Evolutionary conservation across 2,888 invertebrate genomes (phyloP), one percentile per base, ranked within the genome.

Genomic region (Pristionchus mayeri): DNA sequence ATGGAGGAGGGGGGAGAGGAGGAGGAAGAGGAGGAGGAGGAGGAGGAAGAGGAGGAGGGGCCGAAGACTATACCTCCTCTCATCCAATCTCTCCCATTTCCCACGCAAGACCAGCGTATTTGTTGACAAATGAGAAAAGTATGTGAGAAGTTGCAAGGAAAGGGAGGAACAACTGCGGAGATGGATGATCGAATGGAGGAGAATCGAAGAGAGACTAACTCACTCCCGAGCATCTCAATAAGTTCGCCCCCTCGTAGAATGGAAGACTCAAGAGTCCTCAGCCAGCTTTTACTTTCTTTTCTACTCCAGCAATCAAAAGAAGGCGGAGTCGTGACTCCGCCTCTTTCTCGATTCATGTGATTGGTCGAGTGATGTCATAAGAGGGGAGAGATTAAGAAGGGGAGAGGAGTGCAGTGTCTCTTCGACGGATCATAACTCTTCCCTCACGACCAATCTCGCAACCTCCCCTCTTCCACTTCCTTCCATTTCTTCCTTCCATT

Each of bases 321-420:
- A 54, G 67, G 67, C 67, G 67, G 67, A 67, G 67, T 34, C 16
- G 7, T 16, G 67, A 67, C 67, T 67, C 67, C 67, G 67, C 67
- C 67, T 34, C 67, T 21, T 67, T 37, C 30, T 4, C 6, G 3
- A 18, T 30, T 6, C 24, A n/a, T 18, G 67, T 67, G 34, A 67
- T 67, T 54, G 54, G 24, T 54, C 54, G 54, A 54, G 21, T 54
- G 54, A 54, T 54, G 54, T 54, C 54, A 54, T 54, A n/a, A n/a
- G n/a, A n/a, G n/a, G n/a, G n/a, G n/a, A n/a, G n/a, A n/a, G 24
- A 54, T 3, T n/a, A 54, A 21, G 54, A 54, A 24, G 9, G 54
- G 24, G 7, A 54, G 21, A 54, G 54, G n/a, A 54, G 54, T 24
- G 54, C 52, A 21, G n/a, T 24, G n/a, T 54, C 3, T n/a, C 24